Evolutionary conservation across 2,113 vertebrate genomes (phyloP).

Genomic region (Leiothrix lutea): DNA sequence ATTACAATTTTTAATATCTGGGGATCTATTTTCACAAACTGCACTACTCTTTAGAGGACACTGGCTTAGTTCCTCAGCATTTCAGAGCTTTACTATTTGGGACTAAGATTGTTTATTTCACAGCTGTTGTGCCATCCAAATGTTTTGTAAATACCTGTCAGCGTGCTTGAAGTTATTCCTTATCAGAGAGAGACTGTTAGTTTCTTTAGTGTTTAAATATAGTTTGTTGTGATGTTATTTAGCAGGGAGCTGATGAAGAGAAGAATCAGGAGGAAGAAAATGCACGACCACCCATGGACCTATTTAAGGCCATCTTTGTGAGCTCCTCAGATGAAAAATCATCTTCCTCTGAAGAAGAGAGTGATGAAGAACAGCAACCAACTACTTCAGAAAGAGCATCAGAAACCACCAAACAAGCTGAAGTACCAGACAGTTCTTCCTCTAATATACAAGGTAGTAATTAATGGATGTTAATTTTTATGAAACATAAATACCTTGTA

Average conservation of each 20-base stretch:
- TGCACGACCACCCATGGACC: slow-evolving; percentile 89
- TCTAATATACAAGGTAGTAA: slow-evolving; percentile 33
- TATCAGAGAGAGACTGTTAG: neutral
- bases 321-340: slow-evolving; percentile 91
- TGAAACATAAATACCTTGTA: neutral
- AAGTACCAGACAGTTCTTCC: neutral
- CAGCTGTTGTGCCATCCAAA: neutral
- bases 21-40: neutral
- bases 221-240: neutral
- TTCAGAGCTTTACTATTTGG: neutral
- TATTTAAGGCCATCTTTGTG: slow-evolving; percentile 95
- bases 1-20: neutral
- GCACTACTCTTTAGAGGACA: neutral
- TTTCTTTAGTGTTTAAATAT: neutral
- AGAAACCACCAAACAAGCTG: neutral
- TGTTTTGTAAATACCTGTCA: neutral
- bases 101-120: neutral
- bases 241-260: slow-evolving; percentile 33
- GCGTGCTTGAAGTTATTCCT: neutral
- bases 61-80: neutral
- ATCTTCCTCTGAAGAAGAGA: slow-evolving; percentile 87
- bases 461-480: neutral
- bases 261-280: slow-evolving; percentile 74
- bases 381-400: neutral
- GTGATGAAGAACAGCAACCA: slow-evolving; percentile 64